Conservation (phyloP, 1,140 invertebrate species). For the Drosophila guanche region DNA sequence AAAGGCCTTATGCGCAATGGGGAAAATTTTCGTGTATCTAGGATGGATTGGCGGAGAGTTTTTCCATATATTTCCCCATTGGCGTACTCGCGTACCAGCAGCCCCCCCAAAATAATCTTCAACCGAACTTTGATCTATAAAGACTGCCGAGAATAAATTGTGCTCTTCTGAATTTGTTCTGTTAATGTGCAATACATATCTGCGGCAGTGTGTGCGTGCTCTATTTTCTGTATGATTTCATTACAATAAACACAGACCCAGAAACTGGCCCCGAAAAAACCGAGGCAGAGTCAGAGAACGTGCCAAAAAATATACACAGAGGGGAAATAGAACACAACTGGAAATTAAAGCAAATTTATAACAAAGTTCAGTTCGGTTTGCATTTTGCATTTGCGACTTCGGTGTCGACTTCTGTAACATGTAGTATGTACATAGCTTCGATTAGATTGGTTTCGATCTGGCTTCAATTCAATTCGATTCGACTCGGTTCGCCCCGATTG, state of each 20-base stretch:
- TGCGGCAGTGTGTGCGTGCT: constrained; percentile 33
- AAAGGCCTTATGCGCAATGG: constrained; percentile 30
- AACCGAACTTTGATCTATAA: constrained; percentile 63
- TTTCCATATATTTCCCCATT: not conserved
- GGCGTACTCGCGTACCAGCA: constrained; percentile 1
- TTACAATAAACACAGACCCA: constrained; percentile 46
- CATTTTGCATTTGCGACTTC: constrained; percentile 34
- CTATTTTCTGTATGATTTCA: constrained; percentile 67
- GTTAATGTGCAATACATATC: constrained; percentile 10
- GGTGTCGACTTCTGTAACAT: constrained; percentile 23
- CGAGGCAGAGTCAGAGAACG: constrained; percentile 7
- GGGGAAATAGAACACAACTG: constrained; percentile 34
- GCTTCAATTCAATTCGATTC: constrained; percentile 12
- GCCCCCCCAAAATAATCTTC: constrained; percentile 23
- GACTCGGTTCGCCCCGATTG: constrained; percentile 1
- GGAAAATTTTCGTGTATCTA: not conserved
- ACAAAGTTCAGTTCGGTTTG: constrained; percentile 65
- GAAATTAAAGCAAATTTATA: constrained; percentile 58
- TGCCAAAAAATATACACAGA: constrained; percentile 29
- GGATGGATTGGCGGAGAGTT: constrained; percentile 7
- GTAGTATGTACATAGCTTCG: constrained; percentile 2
- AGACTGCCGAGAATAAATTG: constrained; percentile 43
- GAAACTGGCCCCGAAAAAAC: constrained; percentile 31
- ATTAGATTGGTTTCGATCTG: constrained; percentile 11
- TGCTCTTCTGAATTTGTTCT: constrained; percentile 26